These are phyloP conservation scores for Probaryconus sp. DNA, from an alignment of 1,140 invertebrate species.

Conservation along the genomic window DNA sequence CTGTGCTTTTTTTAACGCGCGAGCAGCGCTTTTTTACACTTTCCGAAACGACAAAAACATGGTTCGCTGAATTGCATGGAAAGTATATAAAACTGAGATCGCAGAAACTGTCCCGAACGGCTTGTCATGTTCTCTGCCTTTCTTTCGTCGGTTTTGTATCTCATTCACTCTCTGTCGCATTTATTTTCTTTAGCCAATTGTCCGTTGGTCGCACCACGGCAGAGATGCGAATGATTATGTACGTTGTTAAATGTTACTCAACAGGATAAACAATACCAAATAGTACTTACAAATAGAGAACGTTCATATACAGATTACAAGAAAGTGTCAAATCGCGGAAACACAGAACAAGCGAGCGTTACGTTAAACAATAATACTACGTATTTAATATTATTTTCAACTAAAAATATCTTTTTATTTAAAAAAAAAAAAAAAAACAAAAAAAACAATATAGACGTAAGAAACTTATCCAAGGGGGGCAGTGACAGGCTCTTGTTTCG, in stretches of 20 bases:
- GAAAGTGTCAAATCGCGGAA: not conserved
- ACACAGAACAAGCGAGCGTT: not conserved
- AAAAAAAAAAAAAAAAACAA: slow-evolving; percentile 14
- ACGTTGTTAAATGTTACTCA: slow-evolving; percentile 21
- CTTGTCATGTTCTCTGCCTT: slow-evolving; percentile 41
- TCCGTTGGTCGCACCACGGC: slow-evolving; percentile 24
- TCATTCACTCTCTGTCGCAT: slow-evolving; percentile 36
- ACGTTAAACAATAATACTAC: not conserved
- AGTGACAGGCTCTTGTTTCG: slow-evolving; percentile 77
- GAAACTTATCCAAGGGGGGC: slow-evolving; percentile 66
- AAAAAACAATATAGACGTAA: slow-evolving; percentile 65
- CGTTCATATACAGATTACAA: not conserved
- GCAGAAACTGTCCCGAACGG: slow-evolving; percentile 34
- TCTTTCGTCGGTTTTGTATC: slow-evolving; percentile 26
- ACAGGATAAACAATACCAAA: slow-evolving; percentile 28
- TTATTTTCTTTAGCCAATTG: slow-evolving; percentile 22
- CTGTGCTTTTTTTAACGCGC: slow-evolving; percentile 40
- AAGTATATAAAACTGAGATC: slow-evolving; percentile 26
- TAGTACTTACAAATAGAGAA: not conserved
- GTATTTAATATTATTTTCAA: not conserved
- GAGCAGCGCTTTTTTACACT: slow-evolving; percentile 8
- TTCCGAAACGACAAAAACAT: slow-evolving; percentile 15
- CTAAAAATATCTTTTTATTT: not conserved
- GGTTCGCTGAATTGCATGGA: slow-evolving; percentile 42
- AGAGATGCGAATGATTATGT: slow-evolving; percentile 34